phyloP scores from a whole-genome alignment of 2,113 vertebrate species.

The Agelaius tricolor region DNA sequence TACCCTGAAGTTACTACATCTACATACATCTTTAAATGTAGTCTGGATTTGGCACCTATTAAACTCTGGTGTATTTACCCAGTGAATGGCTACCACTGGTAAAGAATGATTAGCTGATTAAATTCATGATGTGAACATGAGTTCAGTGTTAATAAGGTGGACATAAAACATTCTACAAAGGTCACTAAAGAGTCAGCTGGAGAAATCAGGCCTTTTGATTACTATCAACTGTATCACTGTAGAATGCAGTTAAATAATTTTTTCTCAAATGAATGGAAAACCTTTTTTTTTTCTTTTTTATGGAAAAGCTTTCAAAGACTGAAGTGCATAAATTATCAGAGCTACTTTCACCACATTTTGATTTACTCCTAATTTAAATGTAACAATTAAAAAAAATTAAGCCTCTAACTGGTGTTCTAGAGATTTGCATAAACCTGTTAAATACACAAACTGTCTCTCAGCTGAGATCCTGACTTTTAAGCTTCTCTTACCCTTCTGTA shows the following conservation, averaged over 20 bases:
- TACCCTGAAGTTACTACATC: not conserved
- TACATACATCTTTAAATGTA: not conserved
- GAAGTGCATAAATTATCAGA: not conserved
- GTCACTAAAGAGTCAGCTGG: not conserved
- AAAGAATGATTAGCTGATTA: not conserved
- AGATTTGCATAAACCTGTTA: conserved; percentile 38
- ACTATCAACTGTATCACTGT: not conserved
- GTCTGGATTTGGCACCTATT: not conserved
- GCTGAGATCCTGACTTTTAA: not conserved
- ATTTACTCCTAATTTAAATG: conserved; percentile 7
- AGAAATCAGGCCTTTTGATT: not conserved
- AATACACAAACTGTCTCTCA: not conserved
- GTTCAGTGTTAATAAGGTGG: not conserved
- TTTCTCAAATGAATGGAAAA: not conserved
- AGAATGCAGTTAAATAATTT: not conserved
- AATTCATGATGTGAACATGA: not conserved
- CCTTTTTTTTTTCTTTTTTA: not conserved
- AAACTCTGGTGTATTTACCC: not conserved
- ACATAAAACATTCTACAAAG: not conserved
- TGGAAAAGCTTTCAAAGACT: not conserved
- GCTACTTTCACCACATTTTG: not conserved
- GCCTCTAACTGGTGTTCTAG: not conserved
- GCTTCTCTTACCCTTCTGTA: not conserved
- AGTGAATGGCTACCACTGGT: not conserved
- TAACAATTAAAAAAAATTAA: conserved; percentile 8